Percentiles rank a stretch among this genome's conserved stretches.
Evolutionary conservation across 1,140 invertebrate species (phyloP).

Genomic region (Oscheius sp.): DNA sequence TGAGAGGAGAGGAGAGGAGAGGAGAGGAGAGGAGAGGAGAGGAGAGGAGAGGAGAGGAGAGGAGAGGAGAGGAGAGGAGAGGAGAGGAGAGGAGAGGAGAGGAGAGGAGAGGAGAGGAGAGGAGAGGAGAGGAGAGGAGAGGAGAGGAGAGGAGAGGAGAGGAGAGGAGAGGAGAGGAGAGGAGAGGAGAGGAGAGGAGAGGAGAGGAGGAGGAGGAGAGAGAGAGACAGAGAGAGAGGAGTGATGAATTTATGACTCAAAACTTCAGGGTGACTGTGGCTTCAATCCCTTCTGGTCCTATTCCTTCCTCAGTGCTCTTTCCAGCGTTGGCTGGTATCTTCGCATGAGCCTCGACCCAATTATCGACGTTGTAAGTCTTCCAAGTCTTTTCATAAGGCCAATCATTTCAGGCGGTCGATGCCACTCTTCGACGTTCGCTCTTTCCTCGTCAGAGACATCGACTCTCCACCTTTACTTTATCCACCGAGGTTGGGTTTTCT

Average conservation of each 20-base stretch:
- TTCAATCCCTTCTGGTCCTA: neutral
- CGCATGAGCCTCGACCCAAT: neutral
- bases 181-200: too few species aligned
- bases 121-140: too few species aligned
- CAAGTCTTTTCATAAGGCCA: neutral
- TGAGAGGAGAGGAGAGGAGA: too few species aligned
- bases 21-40: too few species aligned
- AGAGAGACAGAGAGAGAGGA: too few species aligned
- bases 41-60: too few species aligned
- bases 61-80: too few species aligned
- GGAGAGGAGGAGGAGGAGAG: too few species aligned
- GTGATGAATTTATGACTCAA: neutral
- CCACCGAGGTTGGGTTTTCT: neutral
- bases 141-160: too few species aligned
- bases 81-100: too few species aligned
- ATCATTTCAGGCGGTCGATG: neutral
- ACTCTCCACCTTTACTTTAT: neutral
- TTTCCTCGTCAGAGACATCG: neutral
- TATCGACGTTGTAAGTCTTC: neutral
- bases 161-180: too few species aligned
- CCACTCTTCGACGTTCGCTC: neutral
- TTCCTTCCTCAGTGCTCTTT: neutral
- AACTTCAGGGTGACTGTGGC: neutral
- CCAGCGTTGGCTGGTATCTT: neutral
- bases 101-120: too few species aligned